These are phyloP conservation scores for Muntiacus reevesi DNA, from an alignment of 2,113 vertebrate species.

Conservation along the genomic window DNA sequence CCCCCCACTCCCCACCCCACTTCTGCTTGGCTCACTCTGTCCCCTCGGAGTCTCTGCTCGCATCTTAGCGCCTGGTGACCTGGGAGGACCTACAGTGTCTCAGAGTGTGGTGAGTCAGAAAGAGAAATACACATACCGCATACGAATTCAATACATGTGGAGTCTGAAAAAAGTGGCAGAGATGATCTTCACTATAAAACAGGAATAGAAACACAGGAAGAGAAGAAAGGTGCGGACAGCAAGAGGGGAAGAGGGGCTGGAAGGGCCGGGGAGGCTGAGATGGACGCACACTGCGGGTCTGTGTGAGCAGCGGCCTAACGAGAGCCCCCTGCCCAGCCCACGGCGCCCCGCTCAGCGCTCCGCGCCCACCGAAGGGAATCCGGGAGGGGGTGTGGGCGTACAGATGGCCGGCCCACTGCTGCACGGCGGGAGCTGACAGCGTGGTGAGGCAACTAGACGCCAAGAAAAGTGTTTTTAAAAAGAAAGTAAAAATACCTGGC, in stretches of 20 bases:
- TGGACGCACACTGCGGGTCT: neutral
- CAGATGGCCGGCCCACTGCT: neutral
- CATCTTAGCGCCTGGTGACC: neutral
- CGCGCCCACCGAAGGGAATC: neutral
- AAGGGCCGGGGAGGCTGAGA: neutral
- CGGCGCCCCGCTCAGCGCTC: accelerated
- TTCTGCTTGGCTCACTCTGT: neutral
- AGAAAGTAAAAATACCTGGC: neutral
- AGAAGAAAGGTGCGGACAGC: accelerated
- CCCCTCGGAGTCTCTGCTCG: neutral
- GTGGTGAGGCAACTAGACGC: accelerated
- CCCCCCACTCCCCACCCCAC: neutral
- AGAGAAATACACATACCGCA: neutral
- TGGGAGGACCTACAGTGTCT: neutral
- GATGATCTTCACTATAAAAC: neutral
- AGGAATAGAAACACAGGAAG: neutral
- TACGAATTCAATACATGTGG: neutral
- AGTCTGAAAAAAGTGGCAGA: neutral
- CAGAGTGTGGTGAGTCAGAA: neutral
- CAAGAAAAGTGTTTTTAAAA: neutral
- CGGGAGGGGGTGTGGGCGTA: accelerated
- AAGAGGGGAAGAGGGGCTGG: neutral
- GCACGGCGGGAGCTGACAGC: neutral
- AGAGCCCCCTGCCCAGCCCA: accelerated
- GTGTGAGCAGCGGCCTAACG: accelerated